Base-by-base conservation (phyloP, 2,888 invertebrate genomes). In the Diplolepis rosae region DNA sequence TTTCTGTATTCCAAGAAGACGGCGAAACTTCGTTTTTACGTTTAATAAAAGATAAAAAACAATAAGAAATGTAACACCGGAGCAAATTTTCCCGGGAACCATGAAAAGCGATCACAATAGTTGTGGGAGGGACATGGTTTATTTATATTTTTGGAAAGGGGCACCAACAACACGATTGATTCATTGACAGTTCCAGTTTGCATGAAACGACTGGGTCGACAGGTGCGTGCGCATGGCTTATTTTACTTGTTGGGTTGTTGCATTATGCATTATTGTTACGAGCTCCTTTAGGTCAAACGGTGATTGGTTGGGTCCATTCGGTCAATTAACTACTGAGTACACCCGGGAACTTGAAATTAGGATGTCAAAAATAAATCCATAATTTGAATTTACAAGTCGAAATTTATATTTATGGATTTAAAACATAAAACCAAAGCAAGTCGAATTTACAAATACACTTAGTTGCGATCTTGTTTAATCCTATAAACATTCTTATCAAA, bases 131-230 rank as follows among this genome's bases (percentile, higher is more conserved):
- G 30, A 11, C 61, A 65, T 68, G 35, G 54, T 72, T 69, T 72
- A 72, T 72, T 72, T 69, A 54, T 68, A 66, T 66, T 66, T 66
- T 50, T 52, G 27, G 28, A 54, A 51, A 51, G 52, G 51, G 66
- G 61, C 70, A 73, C 71, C 73, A 45, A 51, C 28, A 24, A 56
- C 22, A 35, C 35, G 18, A 56, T 61, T 61, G 72, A 72, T 72
- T 72, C 69, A 70, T n/a, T 73, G 54, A 66, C 67, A 66, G 73
- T 27, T 11, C 22, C 61, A 54, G 54, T 45, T 18, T 45, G 54
- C 30, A 54, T 54, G 54, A 15, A 54, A 54, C 32, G 45, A 45
- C 45, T 9, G 45, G 45, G 7, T 15, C 45, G 45, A 45, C 45
- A 18, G 45, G 45, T 18, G 45, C 45, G 45, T 9, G 18, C 45